Percentiles rank a stretch among this genome's conserved stretches.
Evolutionary conservation across 2,888 invertebrate genomes (phyloP).

Genomic region (Hirtodrosophila cameraria): DNA sequence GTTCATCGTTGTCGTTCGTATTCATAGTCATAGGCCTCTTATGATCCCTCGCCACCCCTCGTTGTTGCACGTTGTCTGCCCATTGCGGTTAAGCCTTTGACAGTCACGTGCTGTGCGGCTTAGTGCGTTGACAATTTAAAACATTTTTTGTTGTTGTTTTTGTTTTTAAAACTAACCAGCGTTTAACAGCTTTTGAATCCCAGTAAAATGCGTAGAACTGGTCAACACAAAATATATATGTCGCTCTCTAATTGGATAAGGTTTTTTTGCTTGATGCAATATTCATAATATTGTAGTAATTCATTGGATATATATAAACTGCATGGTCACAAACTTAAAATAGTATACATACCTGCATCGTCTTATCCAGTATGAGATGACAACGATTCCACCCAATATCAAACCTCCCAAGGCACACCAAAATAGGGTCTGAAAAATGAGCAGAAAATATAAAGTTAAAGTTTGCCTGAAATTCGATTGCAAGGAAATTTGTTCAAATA

Average conservation of each 20-base stretch:
- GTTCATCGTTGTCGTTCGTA: constrained; percentile 10
- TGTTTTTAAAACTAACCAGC: constrained; percentile 18
- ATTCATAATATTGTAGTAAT: constrained; percentile 10
- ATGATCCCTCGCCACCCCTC: background rate
- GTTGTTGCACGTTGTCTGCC: constrained; percentile 53
- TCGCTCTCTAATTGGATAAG: constrained; percentile 37
- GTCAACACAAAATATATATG: constrained; percentile 6
- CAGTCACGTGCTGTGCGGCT: constrained; percentile 67
- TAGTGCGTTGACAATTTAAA: constrained; percentile 54
- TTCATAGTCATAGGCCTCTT: constrained; percentile 24
- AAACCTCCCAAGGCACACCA: constrained; percentile 84
- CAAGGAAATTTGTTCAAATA: background rate
- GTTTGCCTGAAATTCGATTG: background rate
- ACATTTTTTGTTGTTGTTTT: constrained; percentile 4
- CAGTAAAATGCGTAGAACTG: constrained; percentile 14
- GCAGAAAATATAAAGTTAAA: background rate
- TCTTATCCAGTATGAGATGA: constrained; percentile 84
- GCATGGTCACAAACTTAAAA: background rate
- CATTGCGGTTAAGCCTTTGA: constrained; percentile 20
- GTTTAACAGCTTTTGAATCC: constrained; percentile 8
- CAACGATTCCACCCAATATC: constrained; percentile 83
- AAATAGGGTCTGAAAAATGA: constrained; percentile 82
- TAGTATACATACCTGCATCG: constrained; percentile 84
- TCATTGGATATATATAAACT: background rate
- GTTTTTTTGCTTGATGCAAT: constrained; percentile 6